phyloP scores from a whole-genome alignment of 1,140 invertebrate genomes.

The Aleiodes sp. region DNA sequence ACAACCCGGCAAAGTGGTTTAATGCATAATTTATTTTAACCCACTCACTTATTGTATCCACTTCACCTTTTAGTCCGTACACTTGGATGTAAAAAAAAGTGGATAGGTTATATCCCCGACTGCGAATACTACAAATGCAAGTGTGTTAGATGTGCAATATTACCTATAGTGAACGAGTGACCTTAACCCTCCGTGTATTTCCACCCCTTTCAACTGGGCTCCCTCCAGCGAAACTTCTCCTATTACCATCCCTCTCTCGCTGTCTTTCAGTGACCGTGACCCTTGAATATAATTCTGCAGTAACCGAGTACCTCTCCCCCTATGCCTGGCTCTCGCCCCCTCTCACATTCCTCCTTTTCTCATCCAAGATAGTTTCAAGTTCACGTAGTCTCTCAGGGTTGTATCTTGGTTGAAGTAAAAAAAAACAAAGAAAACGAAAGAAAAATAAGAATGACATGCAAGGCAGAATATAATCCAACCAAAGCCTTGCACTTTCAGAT shows the following conservation, averaged over 20 bases:
- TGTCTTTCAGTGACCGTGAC: conserved; percentile 30
- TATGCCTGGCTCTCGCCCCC: conserved; percentile 29
- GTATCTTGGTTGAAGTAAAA: neutral
- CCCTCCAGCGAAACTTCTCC: conserved; percentile 22
- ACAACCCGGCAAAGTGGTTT: no score
- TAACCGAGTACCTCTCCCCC: conserved; percentile 16
- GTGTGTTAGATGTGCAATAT: neutral
- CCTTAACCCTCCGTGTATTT: conserved; percentile 37
- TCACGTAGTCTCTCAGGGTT: conserved; percentile 21
- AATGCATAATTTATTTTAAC: no score
- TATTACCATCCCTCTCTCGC: conserved; percentile 15
- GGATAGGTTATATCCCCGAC: conserved; percentile 9
- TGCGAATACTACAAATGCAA: neutral
- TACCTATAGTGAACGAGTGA: conserved; percentile 32
- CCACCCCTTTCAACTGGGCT: conserved; percentile 23
- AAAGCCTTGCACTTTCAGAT: no score
- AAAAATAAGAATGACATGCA: no score
- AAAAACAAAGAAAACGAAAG: neutral
- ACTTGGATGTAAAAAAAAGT: neutral
- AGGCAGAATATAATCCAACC: no score
- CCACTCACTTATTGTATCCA: no score
- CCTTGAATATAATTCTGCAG: conserved; percentile 23
- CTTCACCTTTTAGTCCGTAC: no score
- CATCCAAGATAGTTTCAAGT: conserved; percentile 33
- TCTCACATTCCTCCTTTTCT: conserved; percentile 27